Base-by-base conservation (phyloP, 1,140 invertebrate species). In the Parasteatoda tepidariorum region DNA sequence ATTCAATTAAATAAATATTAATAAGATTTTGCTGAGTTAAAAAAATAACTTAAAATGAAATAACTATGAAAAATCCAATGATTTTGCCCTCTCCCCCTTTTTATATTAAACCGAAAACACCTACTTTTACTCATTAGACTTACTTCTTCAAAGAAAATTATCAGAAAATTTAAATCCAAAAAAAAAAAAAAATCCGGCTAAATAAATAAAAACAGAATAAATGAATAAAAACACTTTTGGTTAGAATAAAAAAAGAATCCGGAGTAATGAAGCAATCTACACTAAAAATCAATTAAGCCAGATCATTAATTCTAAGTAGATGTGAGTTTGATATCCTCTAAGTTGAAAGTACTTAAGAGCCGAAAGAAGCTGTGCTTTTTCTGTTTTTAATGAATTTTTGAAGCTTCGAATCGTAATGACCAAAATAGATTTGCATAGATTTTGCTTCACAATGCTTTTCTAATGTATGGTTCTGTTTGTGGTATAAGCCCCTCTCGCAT, bases 211-310 rank as follows among this genome's bases (percentile, higher is more conserved):
- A n/a, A n/a, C n/a, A n/a, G n/a, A n/a, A n/a, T n/a, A n/a, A n/a
- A n/a, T n/a, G n/a, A n/a, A n/a, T n/a, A n/a, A n/a, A n/a, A n/a
- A n/a, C n/a, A n/a, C n/a, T n/a, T n/a, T n/a, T n/a, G n/a, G n/a
- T n/a, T n/a, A n/a, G 41, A 28, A 68, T 26, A 26, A 48, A 28
- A 34, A 54, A 24, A 33, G 34, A 28, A 38, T 22, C n/a, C 34
- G 28, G n/a, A 13, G 38, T 78, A 78, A 78, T 78, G 74, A 78
- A 78, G 74, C 54, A 78, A 78, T 78, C 74, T 78, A 62, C 74
- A 78, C 74, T 78, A 66, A 66, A 78, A 78, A 78, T 66, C 74
- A 66, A 78, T 78, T 78, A 78, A 54, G 62, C 26, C 64, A 78
- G 74, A 66, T 78, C 38, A 78, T 78, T 66, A 78, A 78, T 78